Evolutionary conservation across 64 coral and sea anemone genomes (phyloP), one percentile per base, ranked within the genome.

Genomic region (Stichodactyla mertensii): DNA sequence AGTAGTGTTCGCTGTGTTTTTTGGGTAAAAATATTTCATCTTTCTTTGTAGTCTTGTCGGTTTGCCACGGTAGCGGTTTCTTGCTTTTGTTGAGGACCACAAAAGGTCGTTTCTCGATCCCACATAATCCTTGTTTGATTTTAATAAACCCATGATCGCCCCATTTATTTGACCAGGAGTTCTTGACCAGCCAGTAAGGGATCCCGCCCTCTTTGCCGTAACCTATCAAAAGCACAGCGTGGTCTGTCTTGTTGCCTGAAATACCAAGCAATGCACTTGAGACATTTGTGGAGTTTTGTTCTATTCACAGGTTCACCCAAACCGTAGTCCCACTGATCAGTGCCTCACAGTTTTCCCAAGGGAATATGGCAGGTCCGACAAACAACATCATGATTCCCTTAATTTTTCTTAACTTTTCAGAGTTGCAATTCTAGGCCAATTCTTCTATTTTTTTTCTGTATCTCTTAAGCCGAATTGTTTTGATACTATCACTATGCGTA

Each of bases 101-200:
- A 71, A 95, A 95, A 10, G 93, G 93, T 52, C 93, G 89, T 56
- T 95, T 95, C 51, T 95, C 93, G 12, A 95, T 90, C 16, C 93
- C 93, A 84, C 93, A 95, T 57, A 91, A 89, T 60, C 92, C 92
- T 66, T 93, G 87, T 23, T 62, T 88, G 64, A 98, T 98, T 83
- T 98, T 98, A 10, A 98, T 92, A 66, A 93, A 98, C 45, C 95
- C 95, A 27, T 78, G 82, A 27, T 98, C 83, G 66, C 95, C 95
- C 95, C 95, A 98, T 53, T 90, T 91, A 52, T 91, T 79, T 0
- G 95, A 98, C 95, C 95, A 98, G 9, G 95, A 98, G 77, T 98
- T 98, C 84, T 98, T 98, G n/a, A 98, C 82, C 4, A 98, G 57
- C 95, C 95, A 98, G 66, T 98, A 98, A 58, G 89, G 95, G 7